These are phyloP conservation scores for Philaethria dido DNA, from an alignment of 2,888 invertebrate genomes.

Conservation along the genomic window DNA sequence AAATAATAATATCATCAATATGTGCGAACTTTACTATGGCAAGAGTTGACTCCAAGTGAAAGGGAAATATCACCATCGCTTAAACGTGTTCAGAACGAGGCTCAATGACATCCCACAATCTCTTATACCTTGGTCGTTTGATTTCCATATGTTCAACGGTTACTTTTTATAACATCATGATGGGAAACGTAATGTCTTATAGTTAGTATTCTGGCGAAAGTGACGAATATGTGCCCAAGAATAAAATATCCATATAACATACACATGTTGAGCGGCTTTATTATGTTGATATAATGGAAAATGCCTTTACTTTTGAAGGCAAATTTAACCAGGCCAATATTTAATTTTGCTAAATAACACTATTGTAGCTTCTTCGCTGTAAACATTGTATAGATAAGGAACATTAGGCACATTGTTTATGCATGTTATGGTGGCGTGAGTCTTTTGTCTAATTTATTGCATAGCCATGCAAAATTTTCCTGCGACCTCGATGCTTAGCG, in stretches of 20 bases:
- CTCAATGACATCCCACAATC: conserved; percentile 13
- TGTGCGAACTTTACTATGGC: background rate
- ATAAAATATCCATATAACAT: background rate
- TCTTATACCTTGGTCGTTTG: conserved; percentile 1
- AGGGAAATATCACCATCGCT: background rate
- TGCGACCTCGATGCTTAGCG: conserved; percentile 28
- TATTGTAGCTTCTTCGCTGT: conserved; percentile 9
- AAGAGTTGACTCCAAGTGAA: conserved; percentile 7
- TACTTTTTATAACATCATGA: background rate
- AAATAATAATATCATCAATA: background rate
- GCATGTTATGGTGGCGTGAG: conserved; percentile 8
- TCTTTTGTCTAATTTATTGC: conserved; percentile 23
- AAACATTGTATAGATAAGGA: conserved; percentile 18
- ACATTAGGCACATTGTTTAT: conserved; percentile 9
- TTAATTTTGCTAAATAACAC: background rate
- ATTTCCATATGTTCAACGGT: background rate
- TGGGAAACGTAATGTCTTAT: background rate
- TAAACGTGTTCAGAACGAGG: conserved; percentile 5
- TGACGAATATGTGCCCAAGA: background rate
- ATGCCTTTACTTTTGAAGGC: background rate
- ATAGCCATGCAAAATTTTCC: conserved; percentile 28
- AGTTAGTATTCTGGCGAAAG: background rate
- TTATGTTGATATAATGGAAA: background rate
- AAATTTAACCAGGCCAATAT: conserved; percentile 2
- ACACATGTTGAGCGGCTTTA: background rate